Conservation (phyloP, 2,797 vertebrate species). For the Myiotriccus ornatus region DNA sequence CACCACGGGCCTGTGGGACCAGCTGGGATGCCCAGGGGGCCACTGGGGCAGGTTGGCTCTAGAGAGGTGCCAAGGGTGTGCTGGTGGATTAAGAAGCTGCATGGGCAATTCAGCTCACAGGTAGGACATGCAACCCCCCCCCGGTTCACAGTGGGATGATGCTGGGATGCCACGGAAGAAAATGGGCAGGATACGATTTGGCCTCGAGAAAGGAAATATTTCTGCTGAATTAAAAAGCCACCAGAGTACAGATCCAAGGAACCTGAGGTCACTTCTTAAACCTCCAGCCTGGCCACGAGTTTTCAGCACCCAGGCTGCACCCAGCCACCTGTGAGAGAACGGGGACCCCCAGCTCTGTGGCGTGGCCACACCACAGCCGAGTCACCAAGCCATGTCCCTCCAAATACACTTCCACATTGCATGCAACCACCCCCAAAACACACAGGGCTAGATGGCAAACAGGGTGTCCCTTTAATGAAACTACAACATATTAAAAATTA, state of each 20-base stretch:
- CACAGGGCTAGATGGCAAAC: slow-evolving; percentile 33
- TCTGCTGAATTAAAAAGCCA: background rate
- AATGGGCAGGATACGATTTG: background rate
- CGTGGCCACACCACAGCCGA: fast-evolving
- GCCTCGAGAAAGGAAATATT: background rate
- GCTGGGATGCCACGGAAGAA: background rate
- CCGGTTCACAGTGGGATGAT: fast-evolving
- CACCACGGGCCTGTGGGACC: fast-evolving
- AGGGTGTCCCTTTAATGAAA: slow-evolving; percentile 72
- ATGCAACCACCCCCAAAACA: background rate
- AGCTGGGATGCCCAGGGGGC: background rate
- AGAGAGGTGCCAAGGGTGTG: background rate
- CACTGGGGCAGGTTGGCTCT: background rate
- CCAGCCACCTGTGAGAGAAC: background rate
- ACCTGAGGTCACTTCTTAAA: background rate
- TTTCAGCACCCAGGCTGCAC: background rate
- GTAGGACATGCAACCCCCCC: background rate
- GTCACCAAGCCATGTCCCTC: background rate
- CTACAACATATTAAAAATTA: slow-evolving; percentile 72
- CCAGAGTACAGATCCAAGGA: background rate
- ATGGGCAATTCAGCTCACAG: fast-evolving
- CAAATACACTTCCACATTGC: background rate
- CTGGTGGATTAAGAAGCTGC: background rate
- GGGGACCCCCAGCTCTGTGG: fast-evolving
- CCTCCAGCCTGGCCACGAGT: fast-evolving